Percentiles rank a stretch among this genome's conserved stretches.
These are phyloP conservation scores for Oscheius sp. DNA, from an alignment of 2,888 invertebrate species.

Conservation along the genomic window DNA sequence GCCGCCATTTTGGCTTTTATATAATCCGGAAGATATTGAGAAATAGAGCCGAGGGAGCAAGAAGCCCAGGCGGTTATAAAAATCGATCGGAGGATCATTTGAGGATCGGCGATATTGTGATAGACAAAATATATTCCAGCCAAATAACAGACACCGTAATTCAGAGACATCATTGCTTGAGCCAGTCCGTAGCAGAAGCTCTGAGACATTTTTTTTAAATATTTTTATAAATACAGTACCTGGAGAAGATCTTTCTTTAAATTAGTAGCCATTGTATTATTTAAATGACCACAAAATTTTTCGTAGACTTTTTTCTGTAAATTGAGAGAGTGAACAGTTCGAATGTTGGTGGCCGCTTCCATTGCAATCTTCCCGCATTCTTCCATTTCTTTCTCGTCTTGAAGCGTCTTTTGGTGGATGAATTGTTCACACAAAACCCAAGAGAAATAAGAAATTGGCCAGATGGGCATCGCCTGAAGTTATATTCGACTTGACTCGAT, in stretches of 20 bases:
- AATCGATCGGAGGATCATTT: slow-evolving; percentile 76
- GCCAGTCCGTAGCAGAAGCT: slow-evolving; percentile 60
- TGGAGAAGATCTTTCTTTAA: slow-evolving; percentile 51
- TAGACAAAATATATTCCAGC: slow-evolving; percentile 74
- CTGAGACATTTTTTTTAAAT: slow-evolving; percentile 34
- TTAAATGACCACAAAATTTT: slow-evolving; percentile 58
- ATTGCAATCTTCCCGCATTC: slow-evolving; percentile 72
- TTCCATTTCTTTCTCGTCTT: slow-evolving; percentile 76
- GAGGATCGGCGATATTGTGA: slow-evolving; percentile 74
- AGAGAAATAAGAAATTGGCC: not conserved
- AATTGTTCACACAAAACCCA: slow-evolving; percentile 72
- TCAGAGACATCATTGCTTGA: slow-evolving; percentile 69
- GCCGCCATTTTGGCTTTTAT: slow-evolving; percentile 73
- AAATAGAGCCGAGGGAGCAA: slow-evolving; percentile 74
- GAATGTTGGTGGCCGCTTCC: slow-evolving; percentile 75
- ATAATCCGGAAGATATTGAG: slow-evolving; percentile 75
- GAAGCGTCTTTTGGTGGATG: slow-evolving; percentile 73
- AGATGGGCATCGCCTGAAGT: slow-evolving; percentile 13
- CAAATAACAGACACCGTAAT: slow-evolving; percentile 74
- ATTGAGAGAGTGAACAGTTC: slow-evolving; percentile 75
- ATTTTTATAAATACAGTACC: slow-evolving; percentile 19
- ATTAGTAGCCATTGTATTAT: slow-evolving; percentile 50
- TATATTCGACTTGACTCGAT: not conserved
- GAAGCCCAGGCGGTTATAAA: slow-evolving; percentile 77
- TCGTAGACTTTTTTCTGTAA: slow-evolving; percentile 73